These are phyloP conservation scores for Channa striata DNA, from an alignment of 2,797 vertebrate species.

Conservation along the genomic window DNA sequence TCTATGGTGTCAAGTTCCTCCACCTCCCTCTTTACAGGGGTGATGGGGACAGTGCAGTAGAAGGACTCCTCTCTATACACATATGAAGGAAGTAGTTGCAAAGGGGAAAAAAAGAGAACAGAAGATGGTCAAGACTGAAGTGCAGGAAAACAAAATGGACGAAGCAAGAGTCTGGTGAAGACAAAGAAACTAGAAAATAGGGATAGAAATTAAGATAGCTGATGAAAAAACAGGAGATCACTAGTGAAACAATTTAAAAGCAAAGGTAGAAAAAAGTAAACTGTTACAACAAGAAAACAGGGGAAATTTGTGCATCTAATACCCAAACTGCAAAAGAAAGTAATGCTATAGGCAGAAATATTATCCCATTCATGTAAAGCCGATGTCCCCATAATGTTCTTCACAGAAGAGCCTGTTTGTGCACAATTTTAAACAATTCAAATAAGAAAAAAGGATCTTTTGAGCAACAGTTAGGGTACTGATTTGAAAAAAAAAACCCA, in stretches of 20 bases:
- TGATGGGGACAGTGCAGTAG: conserved; percentile 94
- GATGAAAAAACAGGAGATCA: conserved; percentile 61
- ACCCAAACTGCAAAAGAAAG: conserved; percentile 48
- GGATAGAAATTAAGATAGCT: conserved; percentile 59
- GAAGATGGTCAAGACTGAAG: conserved; percentile 74
- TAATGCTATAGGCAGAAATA: conserved; percentile 7
- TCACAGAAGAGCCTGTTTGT: not conserved
- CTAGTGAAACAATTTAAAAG: conserved; percentile 47
- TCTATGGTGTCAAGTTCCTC: conserved; percentile 89
- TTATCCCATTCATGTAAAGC: not conserved
- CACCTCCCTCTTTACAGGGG: conserved; percentile 93
- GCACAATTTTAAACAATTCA: conserved; percentile 2
- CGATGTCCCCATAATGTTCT: conserved; percentile 6
- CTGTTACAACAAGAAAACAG: conserved; percentile 49
- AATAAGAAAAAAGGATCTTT: conserved; percentile 29
- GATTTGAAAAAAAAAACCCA: conserved; percentile 23
- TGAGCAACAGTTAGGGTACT: conserved; percentile 41
- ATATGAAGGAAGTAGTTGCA: conserved; percentile 70
- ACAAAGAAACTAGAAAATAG: conserved; percentile 70
- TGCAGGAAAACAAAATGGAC: conserved; percentile 63
- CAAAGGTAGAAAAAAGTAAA: conserved; percentile 53
- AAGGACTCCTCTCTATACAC: conserved; percentile 91
- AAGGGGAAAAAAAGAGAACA: conserved; percentile 59
- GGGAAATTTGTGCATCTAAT: conserved; percentile 36
- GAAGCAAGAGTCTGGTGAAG: conserved; percentile 53